phyloP scores from a whole-genome alignment of 2,797 vertebrate genomes.

The Natrix natrix region DNA sequence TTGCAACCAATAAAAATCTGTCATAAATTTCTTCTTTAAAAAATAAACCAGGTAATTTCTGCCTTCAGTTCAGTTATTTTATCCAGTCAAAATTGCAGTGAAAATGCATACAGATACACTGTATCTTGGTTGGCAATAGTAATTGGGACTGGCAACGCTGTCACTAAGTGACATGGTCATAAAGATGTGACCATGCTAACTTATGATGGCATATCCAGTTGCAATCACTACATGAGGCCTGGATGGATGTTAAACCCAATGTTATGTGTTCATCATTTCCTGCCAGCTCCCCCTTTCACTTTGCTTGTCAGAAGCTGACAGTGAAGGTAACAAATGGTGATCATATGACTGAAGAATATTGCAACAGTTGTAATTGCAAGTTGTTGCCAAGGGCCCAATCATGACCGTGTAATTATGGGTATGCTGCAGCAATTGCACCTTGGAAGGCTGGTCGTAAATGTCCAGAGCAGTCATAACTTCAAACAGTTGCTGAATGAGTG shows the following conservation, averaged over 20 bases:
- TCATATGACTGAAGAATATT: background rate
- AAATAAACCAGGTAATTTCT: background rate
- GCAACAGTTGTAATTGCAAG: background rate
- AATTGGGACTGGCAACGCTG: background rate
- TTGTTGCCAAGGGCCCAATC: background rate
- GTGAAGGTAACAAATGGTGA: background rate
- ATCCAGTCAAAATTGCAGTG: background rate
- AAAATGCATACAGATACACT: background rate
- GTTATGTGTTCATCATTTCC: background rate
- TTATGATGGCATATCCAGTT: background rate
- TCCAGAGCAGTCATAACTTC: background rate
- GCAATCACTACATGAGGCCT: background rate
- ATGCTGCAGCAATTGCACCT: background rate
- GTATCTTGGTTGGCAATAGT: background rate
- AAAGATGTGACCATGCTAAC: background rate
- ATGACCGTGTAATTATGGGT: background rate
- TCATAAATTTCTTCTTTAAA: background rate
- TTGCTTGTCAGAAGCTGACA: background rate
- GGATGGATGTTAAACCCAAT: background rate
- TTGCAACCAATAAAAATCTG: background rate
- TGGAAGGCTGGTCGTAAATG: background rate
- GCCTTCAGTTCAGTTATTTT: background rate
- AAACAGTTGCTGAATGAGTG: background rate
- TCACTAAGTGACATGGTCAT: background rate
- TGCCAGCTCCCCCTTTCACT: background rate